Percentiles rank a stretch among this genome's conserved stretches.
These are phyloP conservation scores for Sanderia malayensis DNA, from an alignment of 30 jellyfish, hydroid and myxozoan genomes.

Conservation along the genomic window DNA sequence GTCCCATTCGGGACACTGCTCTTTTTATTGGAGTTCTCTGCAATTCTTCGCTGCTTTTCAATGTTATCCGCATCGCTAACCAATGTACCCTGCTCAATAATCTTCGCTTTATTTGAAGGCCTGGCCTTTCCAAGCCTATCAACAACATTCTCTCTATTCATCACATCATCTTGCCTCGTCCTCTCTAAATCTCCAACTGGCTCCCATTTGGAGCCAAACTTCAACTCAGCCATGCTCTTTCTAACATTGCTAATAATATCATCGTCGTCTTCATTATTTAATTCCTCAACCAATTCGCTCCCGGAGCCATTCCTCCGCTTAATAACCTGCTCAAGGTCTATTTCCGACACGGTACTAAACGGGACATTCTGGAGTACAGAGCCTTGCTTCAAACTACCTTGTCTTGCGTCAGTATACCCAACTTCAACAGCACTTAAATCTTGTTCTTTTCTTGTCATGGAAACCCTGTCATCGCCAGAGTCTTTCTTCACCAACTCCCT, in stretches of 20 bases:
- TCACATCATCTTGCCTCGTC: not conserved
- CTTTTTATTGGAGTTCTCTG: not conserved
- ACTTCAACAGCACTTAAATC: too few species aligned
- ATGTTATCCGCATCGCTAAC: conserved; percentile 35
- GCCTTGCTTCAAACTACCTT: too few species aligned
- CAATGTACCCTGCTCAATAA: conserved; percentile 1
- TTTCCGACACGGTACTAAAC: conserved; percentile 12
- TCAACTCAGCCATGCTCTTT: conserved; percentile 69
- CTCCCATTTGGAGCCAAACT: conserved; percentile 40
- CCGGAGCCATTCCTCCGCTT: not conserved
- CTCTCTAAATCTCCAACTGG: conserved; percentile 1
- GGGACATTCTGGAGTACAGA: not conserved
- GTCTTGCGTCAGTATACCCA: too few species aligned
- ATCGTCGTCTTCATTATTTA: conserved; percentile 48
- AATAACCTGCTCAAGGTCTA: conserved; percentile 13
- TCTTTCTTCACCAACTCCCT: too few species aligned
- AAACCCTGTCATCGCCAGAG: too few species aligned
- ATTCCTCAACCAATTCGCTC: not conserved
- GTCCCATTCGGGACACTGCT: conserved; percentile 61
- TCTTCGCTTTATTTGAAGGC: conserved; percentile 37
- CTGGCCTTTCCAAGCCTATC: conserved; percentile 9
- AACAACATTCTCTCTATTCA: not conserved
- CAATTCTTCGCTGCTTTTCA: conserved; percentile 26
- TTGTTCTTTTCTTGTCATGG: too few species aligned
- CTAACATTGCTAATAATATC: conserved; percentile 45